These are phyloP conservation scores for Dichetophora obliterata DNA, from an alignment of 2,888 invertebrate species.

Conservation along the genomic window DNA sequence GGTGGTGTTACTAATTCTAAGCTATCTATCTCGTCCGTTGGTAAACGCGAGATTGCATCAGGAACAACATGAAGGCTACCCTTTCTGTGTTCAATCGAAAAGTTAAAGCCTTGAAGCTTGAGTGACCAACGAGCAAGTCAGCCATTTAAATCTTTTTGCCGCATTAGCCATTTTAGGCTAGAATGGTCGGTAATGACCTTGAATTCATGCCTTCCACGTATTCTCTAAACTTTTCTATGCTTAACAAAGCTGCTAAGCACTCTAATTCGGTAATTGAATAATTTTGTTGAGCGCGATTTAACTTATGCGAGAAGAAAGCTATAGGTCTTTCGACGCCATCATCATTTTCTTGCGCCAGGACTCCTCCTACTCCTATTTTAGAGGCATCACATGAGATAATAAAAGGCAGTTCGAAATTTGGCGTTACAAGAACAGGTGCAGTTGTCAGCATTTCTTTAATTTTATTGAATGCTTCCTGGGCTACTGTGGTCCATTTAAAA, in stretches of 20 bases:
- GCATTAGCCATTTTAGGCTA: conserved; percentile 33
- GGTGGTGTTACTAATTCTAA: conserved; percentile 2
- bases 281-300: neutral
- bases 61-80: conserved; percentile 26
- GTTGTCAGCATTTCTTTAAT: neutral
- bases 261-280: neutral
- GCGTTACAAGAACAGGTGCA: neutral
- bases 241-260: conserved; percentile 19
- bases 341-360: no score
- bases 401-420: neutral
- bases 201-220: conserved; percentile 37
- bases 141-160: conserved; percentile 26
- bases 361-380: neutral
- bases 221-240: conserved; percentile 28
- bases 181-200: conserved; percentile 37
- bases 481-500: neutral
- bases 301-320: neutral
- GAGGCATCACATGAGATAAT: neutral
- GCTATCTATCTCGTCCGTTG: neutral
- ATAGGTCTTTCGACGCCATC: neutral
- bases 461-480: neutral
- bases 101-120: conserved; percentile 29
- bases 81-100: conserved; percentile 34
- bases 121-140: conserved; percentile 31
- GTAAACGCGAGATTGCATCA: conserved; percentile 27